Conservation (phyloP, 2,797 vertebrate species). For the Rhinogobio ventralis region DNA sequence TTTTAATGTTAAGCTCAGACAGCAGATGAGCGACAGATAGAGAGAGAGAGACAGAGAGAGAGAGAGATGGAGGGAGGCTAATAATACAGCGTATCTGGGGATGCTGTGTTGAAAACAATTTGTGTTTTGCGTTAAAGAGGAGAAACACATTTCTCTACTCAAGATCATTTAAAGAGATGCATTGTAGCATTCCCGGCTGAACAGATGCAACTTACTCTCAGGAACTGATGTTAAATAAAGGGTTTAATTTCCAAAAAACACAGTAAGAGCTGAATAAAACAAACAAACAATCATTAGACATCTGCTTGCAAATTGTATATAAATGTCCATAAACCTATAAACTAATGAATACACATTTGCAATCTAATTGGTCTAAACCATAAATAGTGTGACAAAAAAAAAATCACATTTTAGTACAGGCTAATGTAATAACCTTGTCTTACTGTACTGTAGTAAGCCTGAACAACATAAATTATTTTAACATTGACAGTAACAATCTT, state of each 20-base stretch:
- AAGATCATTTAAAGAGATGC: background rate
- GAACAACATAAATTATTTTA: background rate
- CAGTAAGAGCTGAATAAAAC: background rate
- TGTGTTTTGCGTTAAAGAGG: background rate
- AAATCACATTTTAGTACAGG: background rate
- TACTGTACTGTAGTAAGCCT: background rate
- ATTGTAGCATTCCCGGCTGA: background rate
- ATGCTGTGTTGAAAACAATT: conserved; percentile 27
- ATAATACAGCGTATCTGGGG: conserved; percentile 6
- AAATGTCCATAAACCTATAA: background rate
- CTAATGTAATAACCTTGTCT: background rate
- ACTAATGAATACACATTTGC: background rate
- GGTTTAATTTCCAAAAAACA: background rate
- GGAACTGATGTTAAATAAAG: background rate
- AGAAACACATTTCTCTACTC: background rate
- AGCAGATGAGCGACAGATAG: conserved; percentile 43
- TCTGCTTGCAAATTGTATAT: background rate
- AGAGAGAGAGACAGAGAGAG: background rate
- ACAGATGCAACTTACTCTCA: background rate
- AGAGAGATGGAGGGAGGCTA: background rate
- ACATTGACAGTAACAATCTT: background rate
- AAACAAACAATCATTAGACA: background rate
- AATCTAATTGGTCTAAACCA: background rate
- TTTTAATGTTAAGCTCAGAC: conserved; percentile 65
- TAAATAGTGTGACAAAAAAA: background rate